Percentiles rank a stretch among this genome's conserved stretches.
Evolutionary conservation across 1,140 invertebrate species (phyloP).

Genomic region (Ctenoplectra terminalis): DNA sequence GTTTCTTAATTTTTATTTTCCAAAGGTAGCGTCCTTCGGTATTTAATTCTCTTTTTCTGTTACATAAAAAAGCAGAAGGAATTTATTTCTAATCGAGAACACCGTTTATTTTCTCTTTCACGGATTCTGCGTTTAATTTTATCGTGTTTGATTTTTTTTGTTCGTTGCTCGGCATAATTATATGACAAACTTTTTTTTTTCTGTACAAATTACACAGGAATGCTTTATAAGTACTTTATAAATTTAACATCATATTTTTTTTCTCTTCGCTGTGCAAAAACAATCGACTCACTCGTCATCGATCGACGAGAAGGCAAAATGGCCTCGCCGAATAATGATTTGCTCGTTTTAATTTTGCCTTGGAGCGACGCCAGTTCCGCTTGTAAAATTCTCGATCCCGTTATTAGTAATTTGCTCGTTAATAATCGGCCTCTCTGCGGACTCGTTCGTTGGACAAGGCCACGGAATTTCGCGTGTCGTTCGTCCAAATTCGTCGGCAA

Average conservation of each 20-base stretch:
- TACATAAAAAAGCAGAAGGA: not conserved
- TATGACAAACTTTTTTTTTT: not conserved
- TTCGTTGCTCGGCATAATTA: not conserved
- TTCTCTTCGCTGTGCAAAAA: not conserved
- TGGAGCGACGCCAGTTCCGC: conserved; percentile 41
- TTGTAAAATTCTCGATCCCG: conserved; percentile 32
- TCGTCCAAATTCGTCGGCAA: conserved; percentile 15
- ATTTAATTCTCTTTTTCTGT: not conserved
- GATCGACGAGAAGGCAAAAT: conserved; percentile 11
- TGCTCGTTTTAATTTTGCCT: conserved; percentile 35
- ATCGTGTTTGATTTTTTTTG: no score
- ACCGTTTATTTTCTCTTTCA: not conserved
- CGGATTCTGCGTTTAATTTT: not conserved
- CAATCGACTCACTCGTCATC: not conserved
- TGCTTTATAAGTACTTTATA: not conserved
- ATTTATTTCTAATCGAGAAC: not conserved
- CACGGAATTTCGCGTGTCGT: conserved; percentile 14
- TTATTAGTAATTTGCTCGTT: conserved; percentile 41
- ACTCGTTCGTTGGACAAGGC: conserved; percentile 3
- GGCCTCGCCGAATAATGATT: conserved; percentile 25
- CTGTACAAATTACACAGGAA: not conserved
- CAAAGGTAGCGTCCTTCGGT: no score
- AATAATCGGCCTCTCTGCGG: conserved; percentile 26
- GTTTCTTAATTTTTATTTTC: no score
- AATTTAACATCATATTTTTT: not conserved